Evolutionary conservation across 2,797 vertebrate genomes (phyloP).

Genomic region (Anas capensis): DNA sequence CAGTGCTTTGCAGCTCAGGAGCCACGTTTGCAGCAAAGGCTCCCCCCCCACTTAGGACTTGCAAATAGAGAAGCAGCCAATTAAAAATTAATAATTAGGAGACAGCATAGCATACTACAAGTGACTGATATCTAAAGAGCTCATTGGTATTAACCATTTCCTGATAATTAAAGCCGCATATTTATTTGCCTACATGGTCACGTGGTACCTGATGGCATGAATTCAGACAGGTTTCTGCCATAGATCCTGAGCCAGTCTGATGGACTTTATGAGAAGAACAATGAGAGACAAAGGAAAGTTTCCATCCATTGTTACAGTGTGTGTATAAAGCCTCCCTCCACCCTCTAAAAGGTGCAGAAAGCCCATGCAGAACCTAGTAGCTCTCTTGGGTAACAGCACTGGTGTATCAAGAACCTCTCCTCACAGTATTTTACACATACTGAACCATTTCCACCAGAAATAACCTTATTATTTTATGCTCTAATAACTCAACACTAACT

Average conservation of each 20-base stretch:
- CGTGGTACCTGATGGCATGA: rapidly evolving
- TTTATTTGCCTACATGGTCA: neutral
- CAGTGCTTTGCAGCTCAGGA: neutral
- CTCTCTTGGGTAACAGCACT: neutral
- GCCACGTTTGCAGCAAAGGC: rapidly evolving
- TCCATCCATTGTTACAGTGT: neutral
- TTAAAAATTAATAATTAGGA: neutral
- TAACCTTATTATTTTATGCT: neutral
- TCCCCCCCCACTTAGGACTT: neutral
- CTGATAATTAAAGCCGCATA: neutral
- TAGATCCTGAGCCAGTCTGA: neutral
- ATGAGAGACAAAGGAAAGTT: neutral
- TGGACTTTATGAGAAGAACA: neutral
- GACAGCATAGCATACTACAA: neutral
- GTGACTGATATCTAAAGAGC: neutral
- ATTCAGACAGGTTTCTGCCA: neutral
- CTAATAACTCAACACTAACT: neutral
- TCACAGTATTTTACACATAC: neutral
- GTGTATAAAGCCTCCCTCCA: neutral
- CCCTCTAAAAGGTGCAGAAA: neutral
- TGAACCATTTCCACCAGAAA: neutral
- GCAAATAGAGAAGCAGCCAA: neutral
- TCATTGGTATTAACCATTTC: neutral
- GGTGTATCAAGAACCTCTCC: neutral
- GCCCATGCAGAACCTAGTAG: neutral